Evolutionary conservation across 2,888 invertebrate species (phyloP).

Genomic region (Julus scandinavius): DNA sequence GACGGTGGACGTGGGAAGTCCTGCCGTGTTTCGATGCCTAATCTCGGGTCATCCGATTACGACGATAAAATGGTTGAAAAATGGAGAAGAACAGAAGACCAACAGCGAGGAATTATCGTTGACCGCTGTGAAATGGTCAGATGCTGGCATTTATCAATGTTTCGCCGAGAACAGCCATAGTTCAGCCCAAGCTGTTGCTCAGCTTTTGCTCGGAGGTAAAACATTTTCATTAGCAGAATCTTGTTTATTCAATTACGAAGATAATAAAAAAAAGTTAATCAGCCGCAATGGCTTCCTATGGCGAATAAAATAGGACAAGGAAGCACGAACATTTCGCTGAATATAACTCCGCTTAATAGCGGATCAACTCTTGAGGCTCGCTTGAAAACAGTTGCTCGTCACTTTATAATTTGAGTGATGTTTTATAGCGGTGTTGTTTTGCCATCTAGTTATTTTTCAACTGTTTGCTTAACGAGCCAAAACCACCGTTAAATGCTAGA

Average conservation of each 20-base stretch:
- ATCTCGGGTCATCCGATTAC: conserved; percentile 65
- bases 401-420: neutral
- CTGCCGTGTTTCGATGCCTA: conserved; percentile 78
- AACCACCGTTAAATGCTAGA: neutral
- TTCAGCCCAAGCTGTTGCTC: conserved; percentile 68
- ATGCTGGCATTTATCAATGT: conserved; percentile 66
- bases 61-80: conserved; percentile 62
- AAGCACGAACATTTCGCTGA: neutral
- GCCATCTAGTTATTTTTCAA: conserved; percentile 10
- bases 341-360: neutral
- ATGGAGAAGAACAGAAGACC: conserved; percentile 56
- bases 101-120: conserved; percentile 61
- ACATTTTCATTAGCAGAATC: conserved; percentile 54
- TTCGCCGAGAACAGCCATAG: conserved; percentile 76
- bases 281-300: neutral
- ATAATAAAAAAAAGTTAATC: conserved; percentile 41
- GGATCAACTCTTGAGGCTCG: neutral
- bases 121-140: conserved; percentile 54
- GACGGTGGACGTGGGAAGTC: conserved; percentile 80
- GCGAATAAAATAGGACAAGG: neutral
- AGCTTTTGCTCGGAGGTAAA: conserved; percentile 68
- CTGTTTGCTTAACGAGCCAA: conserved; percentile 34
- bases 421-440: neutral
- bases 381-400: neutral
- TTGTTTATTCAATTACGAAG: neutral